Evolutionary conservation across 1,140 invertebrate genomes (phyloP).

Genomic region (Leptopilina boulardi): DNA sequence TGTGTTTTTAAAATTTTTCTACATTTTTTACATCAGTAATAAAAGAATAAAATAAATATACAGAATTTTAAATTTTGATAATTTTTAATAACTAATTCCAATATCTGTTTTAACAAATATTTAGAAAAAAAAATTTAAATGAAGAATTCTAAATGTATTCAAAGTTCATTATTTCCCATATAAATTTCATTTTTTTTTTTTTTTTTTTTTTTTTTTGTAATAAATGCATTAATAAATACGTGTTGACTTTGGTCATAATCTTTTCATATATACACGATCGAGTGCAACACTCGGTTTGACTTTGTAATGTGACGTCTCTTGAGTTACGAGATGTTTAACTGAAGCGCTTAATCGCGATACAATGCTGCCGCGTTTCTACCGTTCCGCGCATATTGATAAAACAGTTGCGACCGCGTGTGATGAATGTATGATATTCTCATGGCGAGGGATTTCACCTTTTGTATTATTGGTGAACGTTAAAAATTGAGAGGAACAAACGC

Average conservation of each 20-base stretch:
- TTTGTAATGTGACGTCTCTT: constrained; percentile 27
- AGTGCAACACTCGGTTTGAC: constrained; percentile 16
- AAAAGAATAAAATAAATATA: no score
- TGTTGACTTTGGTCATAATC: constrained; percentile 21
- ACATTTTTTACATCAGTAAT: no score
- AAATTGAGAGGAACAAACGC: neutral
- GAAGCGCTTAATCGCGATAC: constrained; percentile 47
- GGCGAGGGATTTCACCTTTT: constrained; percentile 28
- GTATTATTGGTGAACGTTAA: constrained; percentile 12
- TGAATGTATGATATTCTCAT: constrained; percentile 35
- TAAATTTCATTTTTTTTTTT: neutral
- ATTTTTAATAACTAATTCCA: no score
- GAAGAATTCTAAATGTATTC: no score
- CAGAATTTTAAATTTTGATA: no score
- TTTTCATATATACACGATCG: neutral
- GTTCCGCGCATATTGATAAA: constrained; percentile 38
- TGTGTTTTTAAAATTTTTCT: no score
- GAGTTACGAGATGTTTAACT: constrained; percentile 36
- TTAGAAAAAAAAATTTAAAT: no score
- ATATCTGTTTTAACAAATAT: no score
- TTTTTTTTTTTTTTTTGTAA: neutral
- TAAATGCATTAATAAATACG: constrained; percentile 43
- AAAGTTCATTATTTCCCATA: no score
- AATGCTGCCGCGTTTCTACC: constrained; percentile 33
- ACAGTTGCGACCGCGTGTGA: constrained; percentile 35